Evolutionary conservation across 1,140 invertebrate genomes (phyloP).

Genomic region (Ectropis grisescens): DNA sequence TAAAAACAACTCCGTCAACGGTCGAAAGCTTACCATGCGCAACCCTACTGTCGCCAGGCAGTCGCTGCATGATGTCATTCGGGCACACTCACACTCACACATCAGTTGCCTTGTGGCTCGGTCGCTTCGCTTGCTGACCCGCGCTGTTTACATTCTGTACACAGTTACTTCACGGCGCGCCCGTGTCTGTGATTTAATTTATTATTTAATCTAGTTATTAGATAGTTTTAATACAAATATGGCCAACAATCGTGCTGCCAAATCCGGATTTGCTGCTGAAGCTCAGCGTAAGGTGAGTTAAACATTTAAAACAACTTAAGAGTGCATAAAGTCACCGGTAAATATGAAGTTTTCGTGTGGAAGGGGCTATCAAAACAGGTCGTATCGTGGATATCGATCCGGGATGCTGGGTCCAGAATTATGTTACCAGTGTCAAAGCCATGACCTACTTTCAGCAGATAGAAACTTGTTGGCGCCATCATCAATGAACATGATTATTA

Average conservation of each 20-base stretch:
- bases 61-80: slow-evolving; percentile 57
- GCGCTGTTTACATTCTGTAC: slow-evolving; percentile 54
- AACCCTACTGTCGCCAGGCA: slow-evolving; percentile 14
- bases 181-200: slow-evolving; percentile 60
- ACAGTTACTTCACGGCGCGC: slow-evolving; percentile 45
- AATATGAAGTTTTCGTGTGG: neutral
- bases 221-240: slow-evolving; percentile 66
- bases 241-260: slow-evolving; percentile 90
- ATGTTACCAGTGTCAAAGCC: slow-evolving; percentile 45
- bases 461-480: too few relatives aligned
- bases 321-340: neutral
- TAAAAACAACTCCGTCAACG: too few relatives aligned
- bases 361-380: slow-evolving; percentile 9
- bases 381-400: slow-evolving; percentile 36
- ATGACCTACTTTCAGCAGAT: slow-evolving; percentile 48
- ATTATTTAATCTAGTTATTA: slow-evolving; percentile 48
- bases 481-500: too few relatives aligned
- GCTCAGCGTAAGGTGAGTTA: slow-evolving; percentile 89
- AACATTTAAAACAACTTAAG: neutral
- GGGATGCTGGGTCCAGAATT: slow-evolving; percentile 57
- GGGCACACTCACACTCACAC: slow-evolving; percentile 54
- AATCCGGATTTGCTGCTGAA: slow-evolving; percentile 94
- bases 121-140: slow-evolving; percentile 29
- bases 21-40: too few relatives aligned
- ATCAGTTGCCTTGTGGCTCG: slow-evolving; percentile 25